phyloP scores from a whole-genome alignment of 2,797 vertebrate species.

The Melopsittacus undulatus region DNA sequence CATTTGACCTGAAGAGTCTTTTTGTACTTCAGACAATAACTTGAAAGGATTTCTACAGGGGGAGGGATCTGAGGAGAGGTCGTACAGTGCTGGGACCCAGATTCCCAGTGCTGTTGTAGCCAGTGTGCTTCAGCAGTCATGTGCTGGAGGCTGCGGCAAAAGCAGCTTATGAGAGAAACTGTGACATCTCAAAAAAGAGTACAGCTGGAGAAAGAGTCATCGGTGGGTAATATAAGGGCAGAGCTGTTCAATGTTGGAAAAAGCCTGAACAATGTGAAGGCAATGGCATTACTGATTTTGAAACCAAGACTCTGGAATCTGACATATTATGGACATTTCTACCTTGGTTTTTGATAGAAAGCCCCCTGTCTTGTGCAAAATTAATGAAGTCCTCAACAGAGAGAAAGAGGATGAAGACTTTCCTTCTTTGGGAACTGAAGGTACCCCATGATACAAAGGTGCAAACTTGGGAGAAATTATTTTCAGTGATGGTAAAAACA shows the following conservation, averaged over 20 bases:
- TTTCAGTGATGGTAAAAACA: not conserved
- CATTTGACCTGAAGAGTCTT: not conserved
- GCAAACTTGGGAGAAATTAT: not conserved
- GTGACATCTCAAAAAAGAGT: not conserved
- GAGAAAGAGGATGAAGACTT: not conserved
- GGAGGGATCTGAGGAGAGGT: not conserved
- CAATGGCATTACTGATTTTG: not conserved
- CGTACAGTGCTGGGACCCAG: not conserved
- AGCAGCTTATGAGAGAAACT: not conserved
- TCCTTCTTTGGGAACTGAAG: not conserved
- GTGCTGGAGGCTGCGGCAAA: not conserved
- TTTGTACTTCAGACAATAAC: not conserved
- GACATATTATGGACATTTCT: not conserved
- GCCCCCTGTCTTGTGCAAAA: not conserved
- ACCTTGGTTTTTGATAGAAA: not conserved
- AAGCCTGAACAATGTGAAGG: not conserved
- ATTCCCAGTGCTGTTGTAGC: not conserved
- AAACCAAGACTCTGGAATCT: not conserved
- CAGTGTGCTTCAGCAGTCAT: not conserved
- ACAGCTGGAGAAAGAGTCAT: not conserved
- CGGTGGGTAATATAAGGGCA: not conserved
- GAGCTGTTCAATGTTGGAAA: not conserved
- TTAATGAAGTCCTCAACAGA: not conserved
- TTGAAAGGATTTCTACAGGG: not conserved
- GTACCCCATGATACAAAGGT: rapidly evolving